Base-by-base conservation (phyloP, 1,140 invertebrate genomes). In the Hypothenemus hampei region DNA sequence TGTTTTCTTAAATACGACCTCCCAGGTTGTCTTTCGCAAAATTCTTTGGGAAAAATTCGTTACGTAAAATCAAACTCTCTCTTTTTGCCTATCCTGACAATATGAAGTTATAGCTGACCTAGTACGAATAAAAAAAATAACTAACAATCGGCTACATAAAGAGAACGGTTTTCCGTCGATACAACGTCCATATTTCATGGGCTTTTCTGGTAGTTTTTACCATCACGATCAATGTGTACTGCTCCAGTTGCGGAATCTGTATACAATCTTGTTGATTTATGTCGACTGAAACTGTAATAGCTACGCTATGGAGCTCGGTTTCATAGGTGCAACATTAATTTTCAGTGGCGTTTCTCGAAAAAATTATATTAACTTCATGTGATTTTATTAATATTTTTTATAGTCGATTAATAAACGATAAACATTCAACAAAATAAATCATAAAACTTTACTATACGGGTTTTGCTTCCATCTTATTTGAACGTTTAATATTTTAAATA, bases 261-360 rank as follows among this genome's bases (percentile, higher is more conserved):
- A 61, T 48, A 49, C 60, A 64, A 64, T 62, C 58, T 57, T 51
- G 44, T 58, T 64, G 62, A 64, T 64, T 64, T 64, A 64, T 64
- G 58, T 53, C 56, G 58, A 59, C 58, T 58, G 40, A 33, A 56
- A 31, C 31, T 23, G 51, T 61, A 51, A 58, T 58, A 51, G 35
- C 48, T 40, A 41, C 20, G 46, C n/a, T n/a, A n/a, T n/a, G n/a
- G n/a, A n/a, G n/a, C n/a, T 29, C 36, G 29, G 49, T 23, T 37
- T 39, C 40, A 24, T 41, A 5, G 22, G 13, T 40, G n/a, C 41
- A 44, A 20, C 20, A 48, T 23, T 39, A 18, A 31, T 22, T 20
- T 13, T 49, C 46, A 50, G 54, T 57, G 46, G 45, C 54, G 45
- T 47, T 20, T 13, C 35, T n/a, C 3, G 0, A 22, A 33, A 50